Conservation (phyloP, 1,140 invertebrate species). For the Phenacoccus solenopsis region DNA sequence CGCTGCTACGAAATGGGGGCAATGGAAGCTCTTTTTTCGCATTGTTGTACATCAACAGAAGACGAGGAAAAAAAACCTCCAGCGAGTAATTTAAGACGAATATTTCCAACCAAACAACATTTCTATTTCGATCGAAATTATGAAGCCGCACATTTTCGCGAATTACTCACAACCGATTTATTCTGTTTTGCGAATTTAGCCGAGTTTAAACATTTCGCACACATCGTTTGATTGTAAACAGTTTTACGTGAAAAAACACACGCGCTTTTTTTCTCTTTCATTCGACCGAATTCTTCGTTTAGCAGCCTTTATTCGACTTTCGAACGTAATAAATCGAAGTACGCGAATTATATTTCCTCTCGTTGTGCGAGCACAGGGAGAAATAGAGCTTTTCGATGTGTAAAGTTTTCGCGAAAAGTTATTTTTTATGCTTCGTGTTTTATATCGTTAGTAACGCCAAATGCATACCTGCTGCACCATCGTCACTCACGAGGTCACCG, state of each 20-base stretch:
- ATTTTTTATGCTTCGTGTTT: no score
- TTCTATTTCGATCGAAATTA: background rate
- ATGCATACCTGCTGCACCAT: no score
- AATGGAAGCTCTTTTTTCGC: no score
- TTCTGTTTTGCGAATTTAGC: background rate
- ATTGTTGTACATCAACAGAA: no score
- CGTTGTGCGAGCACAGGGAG: no score
- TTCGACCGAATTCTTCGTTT: background rate
- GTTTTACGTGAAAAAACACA: background rate
- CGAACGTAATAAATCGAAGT: slow-evolving; percentile 2
- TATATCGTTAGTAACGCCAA: no score
- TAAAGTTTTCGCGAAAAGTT: no score
- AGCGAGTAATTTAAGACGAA: background rate
- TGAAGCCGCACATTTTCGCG: background rate
- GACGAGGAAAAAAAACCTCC: no score
- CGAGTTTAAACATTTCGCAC: background rate
- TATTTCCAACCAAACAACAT: background rate
- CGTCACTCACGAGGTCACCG: no score
- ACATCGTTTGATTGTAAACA: background rate
- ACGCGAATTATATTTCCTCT: background rate
- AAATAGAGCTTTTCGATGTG: no score
- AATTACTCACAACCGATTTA: background rate
- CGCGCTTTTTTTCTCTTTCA: background rate
- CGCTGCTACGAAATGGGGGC: no score
- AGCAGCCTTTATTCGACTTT: background rate